Conservation (phyloP, 2,888 invertebrate species). For the Tinea semifulvella region DNA sequence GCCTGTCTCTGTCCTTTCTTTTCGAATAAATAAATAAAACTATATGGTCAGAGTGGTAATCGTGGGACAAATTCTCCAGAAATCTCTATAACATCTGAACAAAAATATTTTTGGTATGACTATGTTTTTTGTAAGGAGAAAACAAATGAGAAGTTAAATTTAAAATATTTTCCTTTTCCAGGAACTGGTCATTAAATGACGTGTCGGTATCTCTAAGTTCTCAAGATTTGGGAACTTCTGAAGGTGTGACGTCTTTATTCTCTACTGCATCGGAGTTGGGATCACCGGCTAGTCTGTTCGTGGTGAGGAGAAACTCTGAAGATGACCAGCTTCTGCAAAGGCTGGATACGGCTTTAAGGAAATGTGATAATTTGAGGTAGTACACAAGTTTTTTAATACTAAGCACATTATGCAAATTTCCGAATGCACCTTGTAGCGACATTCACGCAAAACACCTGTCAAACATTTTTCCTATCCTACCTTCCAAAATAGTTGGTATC, state of each 20-base stretch:
- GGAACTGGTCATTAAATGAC: not conserved
- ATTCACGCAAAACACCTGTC: too few relatives aligned
- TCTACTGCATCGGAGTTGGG: not conserved
- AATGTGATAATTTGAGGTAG: constrained; percentile 9
- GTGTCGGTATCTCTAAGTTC: not conserved
- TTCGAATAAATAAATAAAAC: too few relatives aligned
- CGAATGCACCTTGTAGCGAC: too few relatives aligned
- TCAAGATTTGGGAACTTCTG: not conserved
- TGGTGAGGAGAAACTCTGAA: not conserved
- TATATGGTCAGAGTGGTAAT: too few relatives aligned
- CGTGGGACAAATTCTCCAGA: too few relatives aligned
- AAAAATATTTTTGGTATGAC: too few relatives aligned
- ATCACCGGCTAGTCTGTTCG: not conserved
- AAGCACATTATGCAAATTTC: not conserved
- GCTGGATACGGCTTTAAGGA: not conserved
- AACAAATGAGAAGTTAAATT: too few relatives aligned
- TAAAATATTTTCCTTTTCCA: not conserved
- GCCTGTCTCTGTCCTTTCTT: too few relatives aligned
- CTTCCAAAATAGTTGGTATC: too few relatives aligned
- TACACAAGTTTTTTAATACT: not conserved
- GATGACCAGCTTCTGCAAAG: not conserved
- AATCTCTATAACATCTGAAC: too few relatives aligned
- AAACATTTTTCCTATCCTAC: too few relatives aligned
- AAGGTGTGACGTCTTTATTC: not conserved
- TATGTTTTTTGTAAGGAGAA: too few relatives aligned